phyloP scores from a whole-genome alignment of 2,888 invertebrate species.

The Phortica okadai region DNA sequence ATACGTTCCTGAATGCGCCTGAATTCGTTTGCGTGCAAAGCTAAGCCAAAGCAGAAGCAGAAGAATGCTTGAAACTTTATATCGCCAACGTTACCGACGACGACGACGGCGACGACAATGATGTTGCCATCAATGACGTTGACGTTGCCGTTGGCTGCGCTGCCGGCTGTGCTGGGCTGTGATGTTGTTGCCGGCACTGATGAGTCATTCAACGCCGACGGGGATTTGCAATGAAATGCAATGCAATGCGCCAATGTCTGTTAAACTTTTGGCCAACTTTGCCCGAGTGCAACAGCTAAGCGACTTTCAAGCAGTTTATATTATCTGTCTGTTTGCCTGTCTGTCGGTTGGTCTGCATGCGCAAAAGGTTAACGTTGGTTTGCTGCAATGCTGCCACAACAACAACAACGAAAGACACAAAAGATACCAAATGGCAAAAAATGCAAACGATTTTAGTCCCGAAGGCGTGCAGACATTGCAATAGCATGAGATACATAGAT shows the following conservation, averaged over 20 bases:
- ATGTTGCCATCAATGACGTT: not conserved
- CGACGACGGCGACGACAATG: not conserved
- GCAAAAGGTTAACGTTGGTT: constrained; percentile 11
- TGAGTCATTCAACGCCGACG: constrained; percentile 14
- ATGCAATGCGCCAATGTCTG: constrained; percentile 22
- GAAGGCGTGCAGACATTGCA: not conserved
- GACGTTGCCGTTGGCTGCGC: not conserved
- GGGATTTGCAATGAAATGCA: constrained; percentile 23
- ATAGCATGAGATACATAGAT: not conserved
- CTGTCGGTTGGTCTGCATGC: not conserved
- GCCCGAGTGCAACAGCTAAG: not conserved
- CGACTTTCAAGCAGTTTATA: not conserved
- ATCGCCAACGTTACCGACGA: not conserved
- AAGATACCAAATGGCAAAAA: not conserved
- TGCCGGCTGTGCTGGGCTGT: not conserved
- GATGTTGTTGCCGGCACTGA: not conserved
- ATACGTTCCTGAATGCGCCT: not conserved
- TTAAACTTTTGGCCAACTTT: not conserved
- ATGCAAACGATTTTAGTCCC: constrained; percentile 2
- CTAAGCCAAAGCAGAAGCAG: not conserved
- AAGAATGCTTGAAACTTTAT: not conserved
- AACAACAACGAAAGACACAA: not conserved
- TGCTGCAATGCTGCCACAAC: not conserved
- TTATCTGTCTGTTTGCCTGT: not conserved
- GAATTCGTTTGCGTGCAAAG: not conserved